Base-by-base conservation (phyloP, 2,888 invertebrate genomes). In the Drosophila limbata region DNA sequence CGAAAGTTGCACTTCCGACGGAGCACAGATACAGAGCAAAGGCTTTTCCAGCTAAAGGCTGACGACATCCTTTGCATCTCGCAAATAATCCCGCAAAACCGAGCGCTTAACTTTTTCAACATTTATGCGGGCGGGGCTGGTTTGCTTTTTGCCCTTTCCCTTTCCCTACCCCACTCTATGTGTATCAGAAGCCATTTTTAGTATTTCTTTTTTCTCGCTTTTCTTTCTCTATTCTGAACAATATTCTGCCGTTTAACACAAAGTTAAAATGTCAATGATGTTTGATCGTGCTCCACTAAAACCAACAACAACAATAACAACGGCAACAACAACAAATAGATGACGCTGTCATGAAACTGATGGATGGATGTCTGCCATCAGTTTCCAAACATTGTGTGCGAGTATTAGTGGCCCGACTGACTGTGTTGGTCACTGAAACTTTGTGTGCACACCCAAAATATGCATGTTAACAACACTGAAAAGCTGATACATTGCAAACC, bases 211-310 rank as follows among this genome's bases (percentile, higher is more conserved):
- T 50, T 51, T 47, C 42, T 55, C 31, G 35, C 51, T 61, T 53
- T 45, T 70, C 57, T 57, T 45, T 39, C 37, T 44, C 10, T 42
- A 53, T 66, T 75, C 69, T 70, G 51, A 55, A 66, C 80, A 73
- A 73, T 79, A 47, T 73, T 84, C 76, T 69, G 63, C 69, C 82
- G 82, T 76, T 85, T 72, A 76, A 81, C 78, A 73, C 81, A 85
- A 85, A 88, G 86, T 85, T 88, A 69, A 78, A 85, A 78, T 83
- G 88, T 85, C 87, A 86, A 86, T 81, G 79, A 55, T 79, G 81
- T 80, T 79, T 74, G 83, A 84, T 88, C 84, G 74, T 71, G 56
- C 61, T 53, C 48, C 73, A 61, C 56, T 57, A 21, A 59, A 68
- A 37, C 42, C 67, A 56, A 56, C 35, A 57, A 53, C 40, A 59